A percentile compares a stretch with the other conserved stretches of the same genome.
Evolutionary conservation across 2,113 vertebrate genomes (phyloP).

Genomic region (Lamprotornis superbus): DNA sequence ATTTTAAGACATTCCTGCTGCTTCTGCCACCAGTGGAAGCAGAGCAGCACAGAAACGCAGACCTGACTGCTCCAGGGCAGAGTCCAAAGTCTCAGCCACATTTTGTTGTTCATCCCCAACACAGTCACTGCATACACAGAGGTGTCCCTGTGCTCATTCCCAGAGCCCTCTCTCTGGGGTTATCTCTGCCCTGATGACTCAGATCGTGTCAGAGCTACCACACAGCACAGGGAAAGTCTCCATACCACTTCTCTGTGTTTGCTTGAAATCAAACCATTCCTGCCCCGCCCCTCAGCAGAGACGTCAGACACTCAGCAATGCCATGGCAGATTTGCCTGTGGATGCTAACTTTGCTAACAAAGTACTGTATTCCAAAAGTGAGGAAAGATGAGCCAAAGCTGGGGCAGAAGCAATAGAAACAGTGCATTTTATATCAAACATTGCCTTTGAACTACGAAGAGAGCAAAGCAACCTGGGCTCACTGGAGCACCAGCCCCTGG

Average conservation of each 20-base stretch:
- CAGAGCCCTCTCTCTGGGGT: background rate
- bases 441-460: background rate
- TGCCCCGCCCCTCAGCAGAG: fast-evolving
- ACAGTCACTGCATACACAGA: background rate
- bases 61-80: background rate
- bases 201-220: background rate
- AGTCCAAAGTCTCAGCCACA: constrained; percentile 19
- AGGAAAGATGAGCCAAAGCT: background rate
- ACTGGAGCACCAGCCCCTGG: background rate
- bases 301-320: fast-evolving
- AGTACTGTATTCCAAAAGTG: background rate
- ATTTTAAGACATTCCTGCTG: background rate
- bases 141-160: fast-evolving
- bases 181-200: background rate
- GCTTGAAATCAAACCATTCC: background rate
- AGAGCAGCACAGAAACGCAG: background rate
- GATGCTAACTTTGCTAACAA: background rate
- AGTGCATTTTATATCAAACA: background rate
- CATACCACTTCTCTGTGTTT: background rate
- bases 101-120: background rate
- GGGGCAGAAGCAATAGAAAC: background rate
- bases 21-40: background rate
- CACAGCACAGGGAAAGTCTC: background rate
- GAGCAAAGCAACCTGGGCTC: background rate
- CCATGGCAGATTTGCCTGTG: background rate